phyloP scores from a whole-genome alignment of 37 sponge, comb jelly and placozoan genomes.

The Aplysina aerophoba region DNA sequence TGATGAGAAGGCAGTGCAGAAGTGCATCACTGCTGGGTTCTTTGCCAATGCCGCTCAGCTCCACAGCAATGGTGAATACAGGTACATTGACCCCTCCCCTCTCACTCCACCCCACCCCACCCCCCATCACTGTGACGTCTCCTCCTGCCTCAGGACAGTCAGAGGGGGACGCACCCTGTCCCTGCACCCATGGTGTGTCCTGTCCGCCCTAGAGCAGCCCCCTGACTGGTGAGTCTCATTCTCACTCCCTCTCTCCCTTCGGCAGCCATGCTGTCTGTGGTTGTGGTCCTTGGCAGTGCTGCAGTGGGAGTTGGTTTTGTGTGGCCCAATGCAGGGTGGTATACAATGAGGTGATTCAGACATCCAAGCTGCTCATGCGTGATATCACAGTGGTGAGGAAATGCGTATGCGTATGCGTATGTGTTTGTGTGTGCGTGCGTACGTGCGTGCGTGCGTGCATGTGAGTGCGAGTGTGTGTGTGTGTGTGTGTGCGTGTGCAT shows the following conservation, averaged over 20 bases:
- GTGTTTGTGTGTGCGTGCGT: constrained; percentile 4
- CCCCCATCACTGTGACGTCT: background rate
- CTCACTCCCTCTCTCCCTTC: no score
- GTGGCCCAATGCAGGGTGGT: no score
- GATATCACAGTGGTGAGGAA: constrained; percentile 86
- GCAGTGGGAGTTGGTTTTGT: no score
- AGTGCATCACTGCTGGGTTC: constrained; percentile 83
- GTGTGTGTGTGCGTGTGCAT: background rate
- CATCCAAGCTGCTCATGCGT: constrained; percentile 77
- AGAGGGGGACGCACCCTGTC: constrained; percentile 79
- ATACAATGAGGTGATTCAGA: constrained; percentile 49
- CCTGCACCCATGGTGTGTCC: constrained; percentile 84
- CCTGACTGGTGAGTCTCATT: constrained; percentile 4
- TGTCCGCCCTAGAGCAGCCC: constrained; percentile 36
- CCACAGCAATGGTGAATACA: constrained; percentile 75
- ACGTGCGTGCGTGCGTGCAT: background rate
- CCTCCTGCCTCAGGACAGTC: constrained; percentile 52
- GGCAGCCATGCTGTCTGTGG: no score
- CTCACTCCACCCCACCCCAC: background rate
- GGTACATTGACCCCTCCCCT: constrained; percentile 38
- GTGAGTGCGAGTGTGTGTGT: background rate
- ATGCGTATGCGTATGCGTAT: constrained; percentile 3
- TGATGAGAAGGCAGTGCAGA: constrained; percentile 74
- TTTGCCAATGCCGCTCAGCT: constrained; percentile 87
- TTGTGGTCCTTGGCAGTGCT: no score